These are phyloP conservation scores for Wiebesia pumilae DNA, from an alignment of 1,140 invertebrate species.

Conservation along the genomic window DNA sequence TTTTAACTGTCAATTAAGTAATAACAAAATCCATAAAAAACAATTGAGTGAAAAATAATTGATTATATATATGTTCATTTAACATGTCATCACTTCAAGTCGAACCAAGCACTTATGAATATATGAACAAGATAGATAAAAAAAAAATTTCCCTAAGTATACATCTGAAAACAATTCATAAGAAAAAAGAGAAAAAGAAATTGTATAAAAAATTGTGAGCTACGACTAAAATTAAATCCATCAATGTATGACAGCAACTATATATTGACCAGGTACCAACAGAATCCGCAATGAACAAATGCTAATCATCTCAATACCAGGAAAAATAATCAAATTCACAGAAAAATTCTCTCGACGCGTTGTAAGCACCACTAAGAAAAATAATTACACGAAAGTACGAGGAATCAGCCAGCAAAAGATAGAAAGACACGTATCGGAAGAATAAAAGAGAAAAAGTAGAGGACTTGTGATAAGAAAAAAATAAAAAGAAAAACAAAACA, in stretches of 20 bases:
- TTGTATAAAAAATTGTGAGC: neutral
- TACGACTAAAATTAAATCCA: neutral
- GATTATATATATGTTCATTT: constrained; percentile 20
- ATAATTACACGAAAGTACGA: neutral
- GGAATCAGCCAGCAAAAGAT: neutral
- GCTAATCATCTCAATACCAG: neutral
- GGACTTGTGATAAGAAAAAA: neutral
- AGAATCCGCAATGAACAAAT: neutral
- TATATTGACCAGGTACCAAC: neutral
- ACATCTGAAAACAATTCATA: neutral
- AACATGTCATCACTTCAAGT: constrained; percentile 41
- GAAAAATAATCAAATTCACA: neutral
- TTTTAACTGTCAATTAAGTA: constrained; percentile 46
- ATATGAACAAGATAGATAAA: neutral
- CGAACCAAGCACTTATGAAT: neutral
- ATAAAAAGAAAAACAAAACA: constrained; percentile 36
- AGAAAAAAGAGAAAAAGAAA: neutral
- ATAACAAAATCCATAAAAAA: constrained; percentile 37
- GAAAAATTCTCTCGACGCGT: neutral
- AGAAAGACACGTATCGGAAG: neutral
- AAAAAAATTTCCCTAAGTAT: neutral
- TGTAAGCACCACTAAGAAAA: neutral
- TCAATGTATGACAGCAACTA: neutral
- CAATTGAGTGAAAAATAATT: constrained; percentile 36
- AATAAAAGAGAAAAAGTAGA: neutral